These are phyloP conservation scores for Nesoenas mayeri DNA, from an alignment of 2,113 vertebrate genomes.

Conservation along the genomic window DNA sequence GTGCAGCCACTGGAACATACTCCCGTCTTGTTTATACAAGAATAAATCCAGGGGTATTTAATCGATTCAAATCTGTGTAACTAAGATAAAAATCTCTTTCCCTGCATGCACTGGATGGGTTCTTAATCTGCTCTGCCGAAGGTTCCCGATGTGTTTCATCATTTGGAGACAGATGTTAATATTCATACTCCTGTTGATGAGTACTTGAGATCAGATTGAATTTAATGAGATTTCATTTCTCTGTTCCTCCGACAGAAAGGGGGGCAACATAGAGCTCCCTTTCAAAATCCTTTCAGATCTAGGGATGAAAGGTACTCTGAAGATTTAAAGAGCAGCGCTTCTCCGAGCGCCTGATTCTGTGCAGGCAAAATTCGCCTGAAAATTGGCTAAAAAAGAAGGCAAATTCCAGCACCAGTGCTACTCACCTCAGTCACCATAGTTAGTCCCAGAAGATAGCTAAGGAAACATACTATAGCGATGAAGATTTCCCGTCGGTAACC, in stretches of 20 bases:
- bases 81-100: slow-evolving; percentile 47
- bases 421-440: slow-evolving; percentile 98
- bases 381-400: background rate
- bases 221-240: background rate
- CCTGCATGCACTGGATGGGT: background rate
- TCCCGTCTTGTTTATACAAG: slow-evolving; percentile 1
- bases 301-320: background rate
- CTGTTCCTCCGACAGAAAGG: background rate
- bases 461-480: slow-evolving; percentile 91
- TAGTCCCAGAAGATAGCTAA: slow-evolving; percentile 98
- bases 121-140: background rate
- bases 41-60: slow-evolving; percentile 19
- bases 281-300: background rate
- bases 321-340: background rate
- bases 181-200: background rate
- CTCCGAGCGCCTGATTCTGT: background rate
- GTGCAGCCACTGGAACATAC: background rate
- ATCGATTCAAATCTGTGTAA: slow-evolving; percentile 6
- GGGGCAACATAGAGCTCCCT: background rate
- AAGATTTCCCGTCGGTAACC: slow-evolving; percentile 98
- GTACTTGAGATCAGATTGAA: background rate
- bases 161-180: slow-evolving; percentile 1
- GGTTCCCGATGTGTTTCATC: background rate
- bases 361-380: background rate
- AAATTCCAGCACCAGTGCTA: background rate